Base-by-base conservation (phyloP, 2,113 vertebrate species). In the Zosterops japonicus region DNA sequence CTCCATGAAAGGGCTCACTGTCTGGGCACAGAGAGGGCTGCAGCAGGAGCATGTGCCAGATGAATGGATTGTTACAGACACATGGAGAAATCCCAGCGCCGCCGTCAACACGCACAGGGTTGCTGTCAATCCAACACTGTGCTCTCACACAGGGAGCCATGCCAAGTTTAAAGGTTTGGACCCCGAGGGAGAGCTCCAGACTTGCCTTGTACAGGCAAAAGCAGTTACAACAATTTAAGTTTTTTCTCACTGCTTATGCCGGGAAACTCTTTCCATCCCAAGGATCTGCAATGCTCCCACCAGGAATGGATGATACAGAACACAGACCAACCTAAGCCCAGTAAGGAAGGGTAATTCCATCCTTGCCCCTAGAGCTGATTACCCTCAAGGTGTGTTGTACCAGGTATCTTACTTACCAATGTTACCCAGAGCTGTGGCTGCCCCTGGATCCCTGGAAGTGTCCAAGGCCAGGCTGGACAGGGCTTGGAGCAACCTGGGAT, bases 1-100 rank as follows among this genome's bases (percentile, higher is more conserved):
- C 91, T 86, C 83, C 67, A 60, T 98, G 97, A 98, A 98, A 98
- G 95, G 82, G 47, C 56, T 68, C 83, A 81, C 85, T 98, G 97
- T 98, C 55, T 96, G 88, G 57, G 89, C 85, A 96, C 1, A 0
- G 63, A 55, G 60, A 67, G 56, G 79, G 82, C 83, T 89, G 77
- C 50, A 57, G 80, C 8, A 86, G 72, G 49, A 70, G 61, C 72
- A n/a, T 44, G 84, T 25, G 55, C 89, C 75, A 83, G 61, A 52
- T 65, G 68, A n/a, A 49, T 14, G 79, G 72, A 92, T 74, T 46
- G n/a, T 44, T 31, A 90, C n/a, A 81, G 67, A 44, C 52, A 4
- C 27, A 24, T 0, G 12, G 69, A 96, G 80, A 72, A 92, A 80
- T 20, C 23, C 79, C 69, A 86, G 85, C 8, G 5, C 35, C 2